These are phyloP conservation scores for Molossus alvarezi DNA, from an alignment of 2,797 vertebrate genomes.

Conservation along the genomic window DNA sequence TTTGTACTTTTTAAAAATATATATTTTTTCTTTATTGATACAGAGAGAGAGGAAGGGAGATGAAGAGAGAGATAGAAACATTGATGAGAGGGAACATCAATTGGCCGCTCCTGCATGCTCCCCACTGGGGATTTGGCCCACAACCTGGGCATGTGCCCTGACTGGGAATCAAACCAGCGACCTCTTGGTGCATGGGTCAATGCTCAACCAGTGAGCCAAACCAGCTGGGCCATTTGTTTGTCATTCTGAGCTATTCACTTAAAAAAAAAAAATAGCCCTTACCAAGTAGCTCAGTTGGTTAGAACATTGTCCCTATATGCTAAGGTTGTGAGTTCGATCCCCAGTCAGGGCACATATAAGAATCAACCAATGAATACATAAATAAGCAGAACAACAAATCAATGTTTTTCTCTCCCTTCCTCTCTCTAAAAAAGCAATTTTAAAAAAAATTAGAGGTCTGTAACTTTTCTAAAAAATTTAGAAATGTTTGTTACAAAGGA, in stretches of 20 bases:
- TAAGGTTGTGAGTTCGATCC: background rate
- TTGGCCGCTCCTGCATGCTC: too few relatives aligned
- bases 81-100: too few relatives aligned
- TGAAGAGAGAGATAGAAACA: too few relatives aligned
- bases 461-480: slow-evolving; percentile 42
- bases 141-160: too few relatives aligned
- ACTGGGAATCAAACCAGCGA: too few relatives aligned
- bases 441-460: background rate
- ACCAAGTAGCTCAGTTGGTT: background rate
- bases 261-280: background rate
- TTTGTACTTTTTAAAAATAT: background rate
- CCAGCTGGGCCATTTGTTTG: background rate
- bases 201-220: too few relatives aligned
- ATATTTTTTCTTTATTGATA: too few relatives aligned
- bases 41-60: too few relatives aligned
- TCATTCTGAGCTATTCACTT: background rate
- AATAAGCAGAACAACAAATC: background rate
- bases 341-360: background rate
- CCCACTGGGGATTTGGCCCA: too few relatives aligned
- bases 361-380: background rate
- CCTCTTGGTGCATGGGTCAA: too few relatives aligned
- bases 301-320: background rate
- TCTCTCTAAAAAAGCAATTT: background rate
- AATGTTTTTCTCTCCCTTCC: background rate
- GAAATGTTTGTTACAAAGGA: slow-evolving; percentile 19